Conservation (phyloP, 2,888 invertebrate genomes). For the Brassicogethes aeneus region DNA sequence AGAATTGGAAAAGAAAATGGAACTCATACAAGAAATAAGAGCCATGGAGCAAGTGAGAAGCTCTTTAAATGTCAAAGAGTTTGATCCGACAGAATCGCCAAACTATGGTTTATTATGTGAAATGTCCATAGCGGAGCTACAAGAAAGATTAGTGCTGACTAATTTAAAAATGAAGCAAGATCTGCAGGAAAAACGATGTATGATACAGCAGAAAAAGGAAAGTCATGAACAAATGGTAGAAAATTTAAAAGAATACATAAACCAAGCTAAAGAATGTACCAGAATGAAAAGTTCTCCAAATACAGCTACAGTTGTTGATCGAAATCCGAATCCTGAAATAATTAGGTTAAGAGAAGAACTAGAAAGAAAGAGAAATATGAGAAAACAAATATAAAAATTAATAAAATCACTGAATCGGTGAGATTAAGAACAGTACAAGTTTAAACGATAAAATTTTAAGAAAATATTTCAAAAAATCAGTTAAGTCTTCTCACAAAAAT, state of each 20-base stretch:
- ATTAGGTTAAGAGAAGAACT: not conserved
- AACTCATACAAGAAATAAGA: conserved; percentile 39
- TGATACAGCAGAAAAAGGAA: conserved; percentile 41
- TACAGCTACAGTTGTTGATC: not conserved
- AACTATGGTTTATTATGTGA: conserved; percentile 53
- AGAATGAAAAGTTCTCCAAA: too few species aligned
- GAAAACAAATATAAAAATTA: not conserved
- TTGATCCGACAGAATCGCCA: conserved; percentile 51
- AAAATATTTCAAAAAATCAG: too few species aligned
- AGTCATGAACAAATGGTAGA: conserved; percentile 43
- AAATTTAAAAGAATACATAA: conserved; percentile 41
- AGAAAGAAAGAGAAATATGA: not conserved
- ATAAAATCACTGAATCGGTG: too few species aligned
- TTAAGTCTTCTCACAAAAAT: too few species aligned
- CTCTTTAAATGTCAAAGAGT: conserved; percentile 39
- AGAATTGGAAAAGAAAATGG: conserved; percentile 35
- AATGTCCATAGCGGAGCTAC: conserved; percentile 56
- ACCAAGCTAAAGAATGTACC: conserved; percentile 38
- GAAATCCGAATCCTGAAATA: not conserved
- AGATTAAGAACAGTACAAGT: too few species aligned
- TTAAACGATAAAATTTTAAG: too few species aligned
- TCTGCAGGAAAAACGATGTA: conserved; percentile 42
- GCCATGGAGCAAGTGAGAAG: conserved; percentile 32
- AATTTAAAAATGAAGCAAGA: conserved; percentile 47
- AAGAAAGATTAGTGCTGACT: conserved; percentile 45